These are phyloP conservation scores for Mormyrus hasselquistii DNA, from an alignment of 2,797 vertebrate genomes.

Conservation along the genomic window DNA sequence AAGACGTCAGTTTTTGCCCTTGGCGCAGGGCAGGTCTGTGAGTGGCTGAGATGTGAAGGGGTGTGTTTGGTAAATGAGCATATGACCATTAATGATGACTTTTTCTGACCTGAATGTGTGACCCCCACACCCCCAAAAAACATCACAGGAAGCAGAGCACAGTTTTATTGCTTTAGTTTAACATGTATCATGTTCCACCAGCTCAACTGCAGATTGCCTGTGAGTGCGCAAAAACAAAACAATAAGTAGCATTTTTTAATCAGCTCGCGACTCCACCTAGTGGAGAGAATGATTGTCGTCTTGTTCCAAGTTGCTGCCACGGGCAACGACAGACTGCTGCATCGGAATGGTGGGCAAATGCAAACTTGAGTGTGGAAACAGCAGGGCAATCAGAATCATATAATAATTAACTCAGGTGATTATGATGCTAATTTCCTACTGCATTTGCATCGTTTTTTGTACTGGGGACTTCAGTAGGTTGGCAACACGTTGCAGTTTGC, in stretches of 20 bases:
- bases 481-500: background rate
- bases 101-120: background rate
- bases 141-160: background rate
- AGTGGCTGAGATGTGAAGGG: background rate
- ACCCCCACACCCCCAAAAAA: background rate
- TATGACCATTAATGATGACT: background rate
- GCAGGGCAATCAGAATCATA: background rate
- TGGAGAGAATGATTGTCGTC: background rate
- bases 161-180: background rate
- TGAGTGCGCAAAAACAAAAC: background rate
- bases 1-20: background rate
- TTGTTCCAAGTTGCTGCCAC: background rate
- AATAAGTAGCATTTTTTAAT: background rate
- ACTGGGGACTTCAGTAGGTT: background rate
- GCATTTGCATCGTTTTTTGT: background rate
- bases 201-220: background rate
- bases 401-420: background rate
- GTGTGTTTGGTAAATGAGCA: background rate
- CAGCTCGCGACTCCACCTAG: background rate
- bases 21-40: background rate
- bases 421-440: background rate
- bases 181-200: background rate
- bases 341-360: background rate
- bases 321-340: background rate
- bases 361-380: background rate